A percentile compares a stretch with the other conserved stretches of the same genome.
These are phyloP conservation scores for Amblyopsis hoosieri DNA, from an alignment of 2,797 vertebrate species.

Conservation along the genomic window DNA sequence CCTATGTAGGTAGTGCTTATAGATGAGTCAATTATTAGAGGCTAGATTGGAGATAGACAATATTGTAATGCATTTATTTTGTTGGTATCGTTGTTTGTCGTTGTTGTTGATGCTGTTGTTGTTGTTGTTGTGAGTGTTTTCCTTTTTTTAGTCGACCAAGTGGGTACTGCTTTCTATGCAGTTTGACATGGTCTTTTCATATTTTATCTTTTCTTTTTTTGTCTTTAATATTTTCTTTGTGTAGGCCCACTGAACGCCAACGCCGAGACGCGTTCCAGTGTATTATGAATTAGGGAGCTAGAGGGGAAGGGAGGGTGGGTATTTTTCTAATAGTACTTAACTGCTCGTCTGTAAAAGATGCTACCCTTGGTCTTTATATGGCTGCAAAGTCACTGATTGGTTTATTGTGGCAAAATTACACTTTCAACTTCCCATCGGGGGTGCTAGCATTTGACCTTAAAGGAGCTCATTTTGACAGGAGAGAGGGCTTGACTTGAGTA, in stretches of 20 bases:
- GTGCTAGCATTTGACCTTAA: conserved; percentile 82
- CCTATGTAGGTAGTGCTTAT: conserved; percentile 99
- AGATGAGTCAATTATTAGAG: conserved; percentile 98
- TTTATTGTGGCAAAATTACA: conserved; percentile 88
- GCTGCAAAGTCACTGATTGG: conserved; percentile 96
- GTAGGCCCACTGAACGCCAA: conserved; percentile 85
- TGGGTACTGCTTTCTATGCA: conserved; percentile 99
- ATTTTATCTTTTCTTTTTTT: conserved; percentile 77
- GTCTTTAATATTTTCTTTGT: conserved; percentile 60
- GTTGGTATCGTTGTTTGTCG: conserved; percentile 76
- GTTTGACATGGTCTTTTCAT: conserved; percentile 91
- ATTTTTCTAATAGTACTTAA: conserved; percentile 79
- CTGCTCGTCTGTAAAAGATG: conserved; percentile 86
- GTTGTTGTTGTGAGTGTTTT: conserved; percentile 74
- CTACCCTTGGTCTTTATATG: conserved; percentile 84
- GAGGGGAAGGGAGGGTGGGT: conserved; percentile 69
- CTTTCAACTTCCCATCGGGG: conserved; percentile 85
- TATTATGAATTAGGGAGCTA: conserved; percentile 74
- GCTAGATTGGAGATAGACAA: conserved; percentile 96
- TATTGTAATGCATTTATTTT: conserved; percentile 86
- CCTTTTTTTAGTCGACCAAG: conserved; percentile 76
- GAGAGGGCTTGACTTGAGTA: conserved; percentile 91
- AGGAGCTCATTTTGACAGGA: conserved; percentile 80
- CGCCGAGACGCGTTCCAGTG: conserved; percentile 80
- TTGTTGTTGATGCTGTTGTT: conserved; percentile 74